phyloP scores from a whole-genome alignment of 1,140 invertebrate species.

The Tribolium madens region DNA sequence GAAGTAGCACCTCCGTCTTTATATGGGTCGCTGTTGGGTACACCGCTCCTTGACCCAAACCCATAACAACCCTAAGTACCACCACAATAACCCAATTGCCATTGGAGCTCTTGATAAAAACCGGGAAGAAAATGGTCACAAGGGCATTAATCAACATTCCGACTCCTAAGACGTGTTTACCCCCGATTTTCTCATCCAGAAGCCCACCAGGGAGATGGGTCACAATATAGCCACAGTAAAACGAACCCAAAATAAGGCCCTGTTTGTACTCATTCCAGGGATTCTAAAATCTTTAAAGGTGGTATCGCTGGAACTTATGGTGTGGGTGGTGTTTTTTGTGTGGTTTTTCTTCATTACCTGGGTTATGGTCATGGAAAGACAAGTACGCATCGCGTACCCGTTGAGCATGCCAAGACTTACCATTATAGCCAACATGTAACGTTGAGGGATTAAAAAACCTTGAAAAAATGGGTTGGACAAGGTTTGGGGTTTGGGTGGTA shows the following conservation, averaged over 20 bases:
- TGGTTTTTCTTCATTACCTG: too few relatives aligned
- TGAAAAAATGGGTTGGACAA: conserved; percentile 59
- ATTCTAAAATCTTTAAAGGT: too few relatives aligned
- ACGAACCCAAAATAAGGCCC: conserved; percentile 74
- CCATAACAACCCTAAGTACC: conserved; percentile 75
- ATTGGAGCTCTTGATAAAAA: conserved; percentile 68
- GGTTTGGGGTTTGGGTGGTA: not conserved
- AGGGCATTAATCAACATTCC: conserved; percentile 80
- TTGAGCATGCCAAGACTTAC: conserved; percentile 86
- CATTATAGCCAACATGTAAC: conserved; percentile 85
- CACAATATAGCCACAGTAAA: not conserved
- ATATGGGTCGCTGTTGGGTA: conserved; percentile 74
- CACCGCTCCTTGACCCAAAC: conserved; percentile 79
- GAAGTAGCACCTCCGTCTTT: too few relatives aligned
- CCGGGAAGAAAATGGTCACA: conserved; percentile 78
- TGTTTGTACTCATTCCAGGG: conserved; percentile 74
- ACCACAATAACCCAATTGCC: conserved; percentile 70
- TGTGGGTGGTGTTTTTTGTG: too few relatives aligned
- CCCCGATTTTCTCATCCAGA: conserved; percentile 81
- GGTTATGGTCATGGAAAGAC: conserved; percentile 90
- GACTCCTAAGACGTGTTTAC: conserved; percentile 79
- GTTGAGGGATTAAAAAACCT: conserved; percentile 77
- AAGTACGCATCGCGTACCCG: conserved; percentile 90
- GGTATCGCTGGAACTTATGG: too few relatives aligned
- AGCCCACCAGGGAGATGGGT: conserved; percentile 64